A percentile compares a stretch with the other conserved stretches of the same genome.
phyloP scores from a whole-genome alignment of 2,113 vertebrate genomes.

The Chaenogobius annularis region DNA sequence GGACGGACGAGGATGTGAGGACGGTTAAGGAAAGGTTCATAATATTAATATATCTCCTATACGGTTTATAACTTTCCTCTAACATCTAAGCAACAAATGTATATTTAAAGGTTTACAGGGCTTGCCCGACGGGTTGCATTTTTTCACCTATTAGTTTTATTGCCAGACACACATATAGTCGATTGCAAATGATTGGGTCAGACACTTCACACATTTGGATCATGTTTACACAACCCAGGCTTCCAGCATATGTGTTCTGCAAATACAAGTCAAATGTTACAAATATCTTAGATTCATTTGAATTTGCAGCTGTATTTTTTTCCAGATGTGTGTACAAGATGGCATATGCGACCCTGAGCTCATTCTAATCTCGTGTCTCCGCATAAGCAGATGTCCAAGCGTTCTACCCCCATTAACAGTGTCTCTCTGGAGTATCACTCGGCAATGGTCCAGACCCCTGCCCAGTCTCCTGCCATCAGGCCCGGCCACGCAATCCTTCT shows the following conservation, averaged over 20 bases:
- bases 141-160: no score
- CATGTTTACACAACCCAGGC: no score
- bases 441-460: slow-evolving; percentile 35
- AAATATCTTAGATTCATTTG: neutral
- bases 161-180: no score
- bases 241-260: neutral
- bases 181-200: no score
- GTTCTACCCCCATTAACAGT: slow-evolving; percentile 62
- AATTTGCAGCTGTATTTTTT: neutral
- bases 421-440: slow-evolving; percentile 58
- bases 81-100: no score
- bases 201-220: no score
- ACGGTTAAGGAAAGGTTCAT: no score
- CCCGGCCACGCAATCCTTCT: slow-evolving; percentile 52
- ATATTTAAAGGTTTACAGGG: no score
- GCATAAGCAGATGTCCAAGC: slow-evolving; percentile 63
- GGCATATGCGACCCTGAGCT: slow-evolving; percentile 15
- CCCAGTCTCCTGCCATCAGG: slow-evolving; percentile 42
- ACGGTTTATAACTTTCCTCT: no score
- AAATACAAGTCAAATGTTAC: neutral
- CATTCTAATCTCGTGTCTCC: slow-evolving; percentile 35
- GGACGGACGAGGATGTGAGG: no score
- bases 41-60: no score
- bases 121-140: no score
- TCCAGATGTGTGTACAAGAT: slow-evolving; percentile 10